Evolutionary conservation across 2,888 invertebrate species (phyloP).

Genomic region (Plusia festucae): DNA sequence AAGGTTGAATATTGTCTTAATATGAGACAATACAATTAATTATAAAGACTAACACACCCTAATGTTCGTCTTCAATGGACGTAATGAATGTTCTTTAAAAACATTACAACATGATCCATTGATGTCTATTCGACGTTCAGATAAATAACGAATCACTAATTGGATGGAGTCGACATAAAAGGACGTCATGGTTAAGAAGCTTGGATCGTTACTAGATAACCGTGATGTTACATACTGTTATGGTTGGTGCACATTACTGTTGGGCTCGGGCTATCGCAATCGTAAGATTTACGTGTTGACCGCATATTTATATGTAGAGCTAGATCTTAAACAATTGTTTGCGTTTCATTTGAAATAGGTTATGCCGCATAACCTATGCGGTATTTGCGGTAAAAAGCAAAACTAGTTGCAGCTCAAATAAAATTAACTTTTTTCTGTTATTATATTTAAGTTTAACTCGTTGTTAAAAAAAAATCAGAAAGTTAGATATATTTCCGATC

Average conservation of each 20-base stretch:
- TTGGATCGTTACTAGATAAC: constrained; percentile 46
- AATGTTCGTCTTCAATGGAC: constrained; percentile 6
- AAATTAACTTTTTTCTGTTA: too few species aligned
- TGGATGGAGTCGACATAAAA: constrained; percentile 34
- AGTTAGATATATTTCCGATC: too few species aligned
- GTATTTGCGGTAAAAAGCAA: too few species aligned
- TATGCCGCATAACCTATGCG: too few species aligned
- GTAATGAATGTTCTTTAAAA: constrained; percentile 16
- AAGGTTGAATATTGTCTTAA: not conserved
- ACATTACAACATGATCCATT: constrained; percentile 9
- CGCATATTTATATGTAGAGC: constrained; percentile 39
- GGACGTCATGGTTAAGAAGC: constrained; percentile 32
- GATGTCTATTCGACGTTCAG: constrained; percentile 15
- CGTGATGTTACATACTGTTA: constrained; percentile 42
- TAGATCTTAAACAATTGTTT: constrained; percentile 33
- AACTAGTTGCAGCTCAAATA: too few species aligned
- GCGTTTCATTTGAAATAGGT: constrained; percentile 18
- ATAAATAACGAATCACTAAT: constrained; percentile 35
- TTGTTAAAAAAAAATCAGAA: too few species aligned
- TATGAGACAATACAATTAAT: constrained; percentile 18
- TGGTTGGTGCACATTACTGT: constrained; percentile 39
- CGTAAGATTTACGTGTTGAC: constrained; percentile 37
- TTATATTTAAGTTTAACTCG: too few species aligned
- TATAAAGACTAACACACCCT: constrained; percentile 5
- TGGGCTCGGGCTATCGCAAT: constrained; percentile 30